A percentile compares a stretch with the other conserved stretches of the same genome.
Conservation (phyloP, 1,140 invertebrate genomes). For the Whitmania pigra region DNA sequence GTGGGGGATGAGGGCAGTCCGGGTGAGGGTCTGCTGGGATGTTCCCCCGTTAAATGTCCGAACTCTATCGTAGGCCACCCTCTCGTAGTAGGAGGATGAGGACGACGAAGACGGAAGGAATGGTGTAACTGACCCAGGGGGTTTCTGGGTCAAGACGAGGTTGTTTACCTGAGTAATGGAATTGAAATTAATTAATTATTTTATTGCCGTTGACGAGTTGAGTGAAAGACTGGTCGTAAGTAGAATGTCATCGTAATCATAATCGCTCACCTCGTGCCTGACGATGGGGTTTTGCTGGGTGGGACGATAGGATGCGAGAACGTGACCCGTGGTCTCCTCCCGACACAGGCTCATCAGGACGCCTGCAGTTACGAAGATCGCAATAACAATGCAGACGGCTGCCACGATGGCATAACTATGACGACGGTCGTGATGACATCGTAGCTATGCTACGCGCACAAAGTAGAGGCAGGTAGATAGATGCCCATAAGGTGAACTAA, state of each 20-base stretch:
- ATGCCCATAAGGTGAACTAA: too few species aligned
- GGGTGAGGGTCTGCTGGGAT: conserved; percentile 51
- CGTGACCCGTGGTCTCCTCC: conserved; percentile 51
- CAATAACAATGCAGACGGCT: neutral
- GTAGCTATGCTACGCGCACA: too few species aligned
- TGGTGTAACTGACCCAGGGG: conserved; percentile 34
- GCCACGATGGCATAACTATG: neutral
- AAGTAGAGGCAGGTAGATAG: too few species aligned
- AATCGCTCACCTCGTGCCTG: conserved; percentile 48
- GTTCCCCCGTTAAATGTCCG: conserved; percentile 52
- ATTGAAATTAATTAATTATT: too few species aligned
- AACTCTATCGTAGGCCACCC: conserved; percentile 45
- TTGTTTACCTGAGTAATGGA: conserved; percentile 27
- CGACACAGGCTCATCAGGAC: conserved; percentile 52
- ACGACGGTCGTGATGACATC: neutral
- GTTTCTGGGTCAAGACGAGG: conserved; percentile 18
- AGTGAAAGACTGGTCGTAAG: too few species aligned
- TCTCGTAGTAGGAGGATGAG: neutral
- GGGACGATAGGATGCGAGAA: conserved; percentile 44
- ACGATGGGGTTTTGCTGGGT: conserved; percentile 43
- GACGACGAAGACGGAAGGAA: conserved; percentile 1
- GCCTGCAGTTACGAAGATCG: conserved; percentile 36
- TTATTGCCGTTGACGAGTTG: too few species aligned
- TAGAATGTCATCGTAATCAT: neutral
- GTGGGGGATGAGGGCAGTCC: conserved; percentile 48